Percentiles rank a stretch among this genome's conserved stretches.
Evolutionary conservation across 2,888 invertebrate genomes (phyloP).

Genomic region (Cerastoderma edule): DNA sequence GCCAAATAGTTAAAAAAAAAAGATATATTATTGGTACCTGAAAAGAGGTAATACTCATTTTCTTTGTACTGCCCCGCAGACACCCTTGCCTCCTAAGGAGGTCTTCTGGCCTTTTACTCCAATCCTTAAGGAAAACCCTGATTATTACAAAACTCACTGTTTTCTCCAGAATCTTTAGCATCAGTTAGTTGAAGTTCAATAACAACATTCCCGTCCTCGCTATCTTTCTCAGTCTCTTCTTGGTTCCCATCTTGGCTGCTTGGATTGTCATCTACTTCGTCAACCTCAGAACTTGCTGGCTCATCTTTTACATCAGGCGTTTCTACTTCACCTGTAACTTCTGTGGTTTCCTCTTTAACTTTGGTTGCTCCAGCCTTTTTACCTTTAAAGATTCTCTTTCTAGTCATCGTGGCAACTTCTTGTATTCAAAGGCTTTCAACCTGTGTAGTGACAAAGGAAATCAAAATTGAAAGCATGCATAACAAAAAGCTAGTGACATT

Average conservation of each 20-base stretch:
- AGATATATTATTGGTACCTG: neutral
- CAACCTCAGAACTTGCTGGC: neutral
- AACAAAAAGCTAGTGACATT: too few relatives aligned
- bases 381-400: too few relatives aligned
- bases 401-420: too few relatives aligned
- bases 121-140: too few relatives aligned
- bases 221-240: neutral
- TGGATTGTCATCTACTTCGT: neutral
- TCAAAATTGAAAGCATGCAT: too few relatives aligned
- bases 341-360: neutral
- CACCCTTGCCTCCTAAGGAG: too few relatives aligned
- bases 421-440: too few relatives aligned
- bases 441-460: too few relatives aligned
- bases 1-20: neutral
- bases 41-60: neutral
- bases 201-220: neutral
- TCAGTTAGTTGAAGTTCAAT: neutral
- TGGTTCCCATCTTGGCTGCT: neutral
- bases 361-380: neutral
- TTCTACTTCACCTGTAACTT: too few relatives aligned
- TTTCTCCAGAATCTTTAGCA: neutral
- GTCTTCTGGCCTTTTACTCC: too few relatives aligned
- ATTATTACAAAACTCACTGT: neutral
- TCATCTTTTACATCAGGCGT: too few relatives aligned
- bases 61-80: neutral